phyloP scores from a whole-genome alignment of 1,140 invertebrate species.

The Euwallacea fornicatus region DNA sequence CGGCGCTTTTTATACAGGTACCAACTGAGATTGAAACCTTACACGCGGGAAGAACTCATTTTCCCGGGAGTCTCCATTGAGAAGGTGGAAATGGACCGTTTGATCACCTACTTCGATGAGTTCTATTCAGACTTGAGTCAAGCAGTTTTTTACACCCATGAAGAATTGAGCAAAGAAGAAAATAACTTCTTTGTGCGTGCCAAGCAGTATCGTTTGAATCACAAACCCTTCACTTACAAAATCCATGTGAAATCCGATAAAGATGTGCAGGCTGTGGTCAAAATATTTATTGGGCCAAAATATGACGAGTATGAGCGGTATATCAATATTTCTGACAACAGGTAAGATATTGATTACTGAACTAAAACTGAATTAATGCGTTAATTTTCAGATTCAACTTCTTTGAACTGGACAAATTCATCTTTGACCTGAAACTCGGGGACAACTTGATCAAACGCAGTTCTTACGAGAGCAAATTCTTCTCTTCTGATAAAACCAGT shows the following conservation, averaged over 20 bases:
- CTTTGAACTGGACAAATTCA: conserved; percentile 55
- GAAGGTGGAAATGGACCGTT: conserved; percentile 62
- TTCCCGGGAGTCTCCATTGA: conserved; percentile 66
- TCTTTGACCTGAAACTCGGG: conserved; percentile 62
- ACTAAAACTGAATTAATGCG: not conserved
- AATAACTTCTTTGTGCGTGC: conserved; percentile 53
- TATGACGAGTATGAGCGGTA: conserved; percentile 60
- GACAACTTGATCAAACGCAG: conserved; percentile 67
- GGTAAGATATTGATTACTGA: conserved; percentile 31
- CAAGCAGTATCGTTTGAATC: conserved; percentile 58
- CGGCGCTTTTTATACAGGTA: conserved; percentile 41
- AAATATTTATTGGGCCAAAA: conserved; percentile 71
- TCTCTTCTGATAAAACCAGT: conserved; percentile 64
- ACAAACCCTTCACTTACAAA: conserved; percentile 67
- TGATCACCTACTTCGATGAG: conserved; percentile 73
- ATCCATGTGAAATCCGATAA: conserved; percentile 62
- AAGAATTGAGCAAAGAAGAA: conserved; percentile 41
- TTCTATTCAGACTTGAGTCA: conserved; percentile 69
- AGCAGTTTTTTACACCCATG: conserved; percentile 56
- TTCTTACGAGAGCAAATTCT: conserved; percentile 65
- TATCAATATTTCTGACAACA: conserved; percentile 56
- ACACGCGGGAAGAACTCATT: conserved; percentile 61
- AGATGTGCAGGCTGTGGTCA: conserved; percentile 58
- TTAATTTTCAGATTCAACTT: conserved; percentile 54
- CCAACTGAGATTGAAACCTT: conserved; percentile 55